Evolutionary conservation across 2,113 vertebrate species (phyloP).

Genomic region (Ictidomys tridecemlineatus): DNA sequence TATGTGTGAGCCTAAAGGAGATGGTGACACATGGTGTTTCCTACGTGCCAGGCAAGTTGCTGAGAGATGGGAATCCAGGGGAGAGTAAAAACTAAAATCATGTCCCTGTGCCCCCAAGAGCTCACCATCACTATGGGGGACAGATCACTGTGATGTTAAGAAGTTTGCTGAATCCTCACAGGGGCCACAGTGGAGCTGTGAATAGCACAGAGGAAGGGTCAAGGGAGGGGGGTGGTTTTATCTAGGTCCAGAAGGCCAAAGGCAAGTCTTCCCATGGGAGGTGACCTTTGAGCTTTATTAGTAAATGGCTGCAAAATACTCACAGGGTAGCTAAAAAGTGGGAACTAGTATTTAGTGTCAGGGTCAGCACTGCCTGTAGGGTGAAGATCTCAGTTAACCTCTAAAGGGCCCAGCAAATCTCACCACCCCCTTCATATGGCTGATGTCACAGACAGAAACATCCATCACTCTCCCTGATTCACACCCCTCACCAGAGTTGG

Average conservation of each 20-base stretch:
- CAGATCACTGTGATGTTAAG: neutral
- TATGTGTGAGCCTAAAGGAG: accelerated
- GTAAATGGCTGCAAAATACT: neutral
- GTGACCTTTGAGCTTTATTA: neutral
- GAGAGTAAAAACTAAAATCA: neutral
- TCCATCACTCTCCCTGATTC: neutral
- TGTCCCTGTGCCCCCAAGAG: neutral
- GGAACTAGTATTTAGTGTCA: neutral
- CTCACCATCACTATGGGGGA: neutral
- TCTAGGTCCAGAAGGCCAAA: neutral
- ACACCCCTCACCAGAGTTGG: neutral
- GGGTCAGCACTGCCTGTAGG: neutral
- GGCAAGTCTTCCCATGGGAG: neutral
- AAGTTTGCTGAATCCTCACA: neutral
- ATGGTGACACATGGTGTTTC: neutral
- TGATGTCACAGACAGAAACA: neutral
- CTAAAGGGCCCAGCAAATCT: neutral
- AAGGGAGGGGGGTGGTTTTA: neutral
- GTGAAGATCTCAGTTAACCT: neutral
- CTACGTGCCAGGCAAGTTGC: neutral
- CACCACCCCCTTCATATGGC: neutral
- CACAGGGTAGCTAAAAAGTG: neutral
- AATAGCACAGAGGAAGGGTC: neutral
- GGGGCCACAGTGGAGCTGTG: neutral
- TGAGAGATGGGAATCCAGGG: neutral